Percentiles rank a stretch among this genome's conserved stretches.
Evolutionary conservation across 2,888 invertebrate genomes (phyloP).

Genomic region (Matsumyia berberina): DNA sequence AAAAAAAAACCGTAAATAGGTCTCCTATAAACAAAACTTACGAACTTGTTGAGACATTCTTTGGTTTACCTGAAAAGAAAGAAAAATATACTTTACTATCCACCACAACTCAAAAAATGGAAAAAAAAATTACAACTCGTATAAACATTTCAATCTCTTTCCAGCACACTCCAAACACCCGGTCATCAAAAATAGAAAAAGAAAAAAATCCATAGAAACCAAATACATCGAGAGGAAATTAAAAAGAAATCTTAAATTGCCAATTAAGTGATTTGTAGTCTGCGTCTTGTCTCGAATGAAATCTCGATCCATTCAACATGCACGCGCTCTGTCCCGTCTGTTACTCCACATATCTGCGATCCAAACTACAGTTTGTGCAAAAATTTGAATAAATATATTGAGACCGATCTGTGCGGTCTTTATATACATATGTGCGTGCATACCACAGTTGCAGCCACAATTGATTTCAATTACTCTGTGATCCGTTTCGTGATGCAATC

Average conservation of each 20-base stretch:
- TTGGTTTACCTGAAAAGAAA: slow-evolving; percentile 14
- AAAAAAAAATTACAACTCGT: not conserved
- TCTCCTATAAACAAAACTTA: not conserved
- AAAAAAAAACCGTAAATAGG: too few species aligned
- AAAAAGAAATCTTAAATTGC: slow-evolving; percentile 42
- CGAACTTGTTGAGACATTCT: not conserved
- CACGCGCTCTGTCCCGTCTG: not conserved
- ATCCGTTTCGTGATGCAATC: slow-evolving; percentile 1
- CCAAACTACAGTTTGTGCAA: slow-evolving; percentile 5
- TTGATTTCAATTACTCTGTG: slow-evolving; percentile 51
- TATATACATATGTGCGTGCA: not conserved
- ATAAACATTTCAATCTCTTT: not conserved
- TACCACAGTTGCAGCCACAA: slow-evolving; percentile 29
- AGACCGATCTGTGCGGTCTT: slow-evolving; percentile 2
- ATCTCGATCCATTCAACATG: slow-evolving; percentile 26
- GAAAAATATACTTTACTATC: not conserved
- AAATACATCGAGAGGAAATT: slow-evolving; percentile 2
- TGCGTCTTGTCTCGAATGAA: slow-evolving; percentile 42
- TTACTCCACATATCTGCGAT: not conserved
- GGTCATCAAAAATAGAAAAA: slow-evolving; percentile 1
- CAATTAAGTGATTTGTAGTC: slow-evolving; percentile 64
- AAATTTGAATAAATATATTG: slow-evolving; percentile 26
- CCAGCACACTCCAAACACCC: not conserved
- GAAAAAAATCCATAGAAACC: not conserved
- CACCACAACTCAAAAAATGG: not conserved